Conservation (phyloP, 2,113 vertebrate genomes). For the Hepsetus odoe region DNA sequence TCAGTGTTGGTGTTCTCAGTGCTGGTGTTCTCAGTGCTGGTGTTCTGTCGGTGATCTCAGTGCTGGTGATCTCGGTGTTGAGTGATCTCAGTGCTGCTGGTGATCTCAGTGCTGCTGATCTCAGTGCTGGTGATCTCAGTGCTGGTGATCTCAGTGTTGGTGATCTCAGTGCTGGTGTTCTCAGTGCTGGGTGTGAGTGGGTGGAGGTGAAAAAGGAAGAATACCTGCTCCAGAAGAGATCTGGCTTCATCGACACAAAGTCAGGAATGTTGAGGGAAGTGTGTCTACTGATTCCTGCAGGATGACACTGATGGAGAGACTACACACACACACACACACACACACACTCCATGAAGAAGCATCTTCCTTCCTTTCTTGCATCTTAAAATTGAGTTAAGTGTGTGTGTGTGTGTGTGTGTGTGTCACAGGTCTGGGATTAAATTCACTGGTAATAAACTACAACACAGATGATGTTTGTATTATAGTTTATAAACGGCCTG, state of each 20-base stretch:
- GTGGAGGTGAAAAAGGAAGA: background rate
- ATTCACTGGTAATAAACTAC: slow-evolving; percentile 24
- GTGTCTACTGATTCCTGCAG: slow-evolving; percentile 92
- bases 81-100: too few relatives aligned
- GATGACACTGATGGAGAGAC: slow-evolving; percentile 89
- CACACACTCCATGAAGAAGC: slow-evolving; percentile 43
- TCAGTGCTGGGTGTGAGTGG: too few relatives aligned
- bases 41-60: too few relatives aligned
- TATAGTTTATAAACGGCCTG: slow-evolving; percentile 1
- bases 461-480: slow-evolving; percentile 18
- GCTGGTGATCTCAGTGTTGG: too few relatives aligned
- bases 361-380: background rate
- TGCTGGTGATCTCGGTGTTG: too few relatives aligned
- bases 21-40: too few relatives aligned
- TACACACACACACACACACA: slow-evolving; percentile 57
- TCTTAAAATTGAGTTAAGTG: background rate
- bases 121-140: too few relatives aligned
- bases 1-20: too few relatives aligned
- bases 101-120: too few relatives aligned
- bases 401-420: slow-evolving; percentile 3
- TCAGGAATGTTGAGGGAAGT: slow-evolving; percentile 91
- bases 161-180: too few relatives aligned
- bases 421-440: background rate
- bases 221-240: slow-evolving; percentile 92
- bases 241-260: slow-evolving; percentile 89